A percentile compares a stretch with the other conserved stretches of the same genome.
phyloP scores from a whole-genome alignment of 2,797 vertebrate species.

The Vireo griseus region DNA sequence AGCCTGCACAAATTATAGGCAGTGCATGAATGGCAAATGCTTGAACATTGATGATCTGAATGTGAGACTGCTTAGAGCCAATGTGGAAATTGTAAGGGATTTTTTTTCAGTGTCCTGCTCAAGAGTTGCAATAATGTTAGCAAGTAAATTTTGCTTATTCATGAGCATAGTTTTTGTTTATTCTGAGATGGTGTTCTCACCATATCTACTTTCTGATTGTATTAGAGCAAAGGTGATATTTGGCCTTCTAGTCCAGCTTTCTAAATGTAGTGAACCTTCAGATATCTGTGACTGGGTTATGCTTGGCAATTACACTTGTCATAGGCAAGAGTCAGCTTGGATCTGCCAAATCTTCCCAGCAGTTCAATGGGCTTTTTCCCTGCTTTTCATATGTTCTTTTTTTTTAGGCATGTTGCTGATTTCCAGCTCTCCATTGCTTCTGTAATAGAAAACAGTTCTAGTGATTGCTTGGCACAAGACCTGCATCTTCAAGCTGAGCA shows the following conservation, averaged over 20 bases:
- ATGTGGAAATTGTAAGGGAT: neutral
- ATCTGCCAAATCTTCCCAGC: neutral
- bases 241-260: neutral
- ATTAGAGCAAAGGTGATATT: neutral
- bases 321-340: neutral
- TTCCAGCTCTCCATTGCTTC: conserved; percentile 81
- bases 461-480: conserved; percentile 60
- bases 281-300: neutral
- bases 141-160: neutral
- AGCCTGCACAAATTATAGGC: neutral
- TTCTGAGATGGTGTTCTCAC: neutral
- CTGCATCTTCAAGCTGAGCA: conserved; percentile 76
- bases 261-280: neutral
- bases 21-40: neutral
- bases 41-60: neutral
- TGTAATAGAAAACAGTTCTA: conserved; percentile 62
- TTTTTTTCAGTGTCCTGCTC: neutral
- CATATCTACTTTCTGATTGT: neutral
- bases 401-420: conserved; percentile 77
- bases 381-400: neutral
- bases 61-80: neutral
- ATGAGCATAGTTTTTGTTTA: neutral
- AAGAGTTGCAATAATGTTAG: neutral
- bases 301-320: neutral
- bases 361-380: neutral